These are phyloP conservation scores for Falco punctatus DNA, from an alignment of 2,113 vertebrate genomes.

Conservation along the genomic window DNA sequence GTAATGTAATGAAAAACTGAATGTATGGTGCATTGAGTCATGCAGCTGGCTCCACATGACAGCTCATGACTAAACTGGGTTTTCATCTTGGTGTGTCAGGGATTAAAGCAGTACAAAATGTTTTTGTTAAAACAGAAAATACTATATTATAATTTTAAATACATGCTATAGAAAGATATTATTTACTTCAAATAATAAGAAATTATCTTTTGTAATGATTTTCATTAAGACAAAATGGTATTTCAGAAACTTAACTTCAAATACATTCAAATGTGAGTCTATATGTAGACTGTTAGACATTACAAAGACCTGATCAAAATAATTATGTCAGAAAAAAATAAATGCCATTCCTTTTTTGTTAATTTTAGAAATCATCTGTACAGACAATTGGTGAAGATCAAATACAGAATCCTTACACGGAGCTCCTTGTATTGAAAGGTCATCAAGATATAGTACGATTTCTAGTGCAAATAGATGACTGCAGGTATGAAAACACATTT, in stretches of 20 bases:
- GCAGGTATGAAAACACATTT: conserved; percentile 82
- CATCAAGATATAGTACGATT: conserved; percentile 97
- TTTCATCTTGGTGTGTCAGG: not conserved
- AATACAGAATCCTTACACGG: conserved; percentile 92
- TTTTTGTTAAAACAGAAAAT: not conserved
- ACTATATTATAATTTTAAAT: not conserved
- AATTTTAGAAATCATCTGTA: conserved; percentile 85
- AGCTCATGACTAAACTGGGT: not conserved
- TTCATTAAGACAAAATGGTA: not conserved
- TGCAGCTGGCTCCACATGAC: not conserved
- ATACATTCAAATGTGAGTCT: not conserved
- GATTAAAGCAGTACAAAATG: not conserved
- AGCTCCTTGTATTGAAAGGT: conserved; percentile 93
- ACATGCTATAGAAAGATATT: not conserved
- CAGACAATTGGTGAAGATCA: conserved; percentile 95
- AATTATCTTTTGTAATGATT: not conserved
- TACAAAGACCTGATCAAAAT: not conserved
- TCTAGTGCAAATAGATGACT: conserved; percentile 93
- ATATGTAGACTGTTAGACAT: not conserved
- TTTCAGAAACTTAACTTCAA: not conserved
- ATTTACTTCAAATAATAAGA: not conserved
- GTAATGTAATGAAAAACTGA: not conserved
- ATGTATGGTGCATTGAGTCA: not conserved
- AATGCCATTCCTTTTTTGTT: not conserved
- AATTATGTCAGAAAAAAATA: not conserved